Base-by-base conservation (phyloP, 2,888 invertebrate genomes). In the Clanis bilineata region DNA sequence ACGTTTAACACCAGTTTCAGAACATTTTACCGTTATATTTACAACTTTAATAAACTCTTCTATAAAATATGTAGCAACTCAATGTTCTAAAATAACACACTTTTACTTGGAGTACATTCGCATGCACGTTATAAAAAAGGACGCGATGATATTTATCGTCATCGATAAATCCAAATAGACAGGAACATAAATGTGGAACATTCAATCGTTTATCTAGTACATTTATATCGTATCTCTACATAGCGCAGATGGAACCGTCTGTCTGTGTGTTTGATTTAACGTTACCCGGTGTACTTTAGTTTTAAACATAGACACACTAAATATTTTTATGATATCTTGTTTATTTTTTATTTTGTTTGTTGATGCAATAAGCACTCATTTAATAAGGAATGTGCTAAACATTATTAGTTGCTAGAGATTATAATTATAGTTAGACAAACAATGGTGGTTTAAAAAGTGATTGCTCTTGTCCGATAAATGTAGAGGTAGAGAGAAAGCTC, bases 121-220 rank as follows among this genome's bases (percentile, higher is more conserved):
- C 32, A 51, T 21, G 18, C 18, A 28, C 32, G 51, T 51, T 51
- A 51, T 32, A 51, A 32, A 51, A 51, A 51, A 51, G 51, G 51
- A 51, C 51, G 51, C 32, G 51, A 32, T 28, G 32, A 51, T 51
- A 51, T 51, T 51, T 51, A 51, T 51, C 51, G 51, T 32, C 28
- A 15, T 51, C 51, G 28, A 51, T 51, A 51, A 51, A 51, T 51
- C 18, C 32, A 32, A 51, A 51, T 51, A 51, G 51, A 51, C 51
- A 32, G 51, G 32, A 51, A 51, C 32, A 51, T 28, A 51, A 51
- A 51, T 51, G 51, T 51, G 18, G 18, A 51, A 10, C 32, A 18
- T 32, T 51, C 51, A 18, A 18, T 51, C 15, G 51, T 51, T 32
- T 51, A 21, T 51, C 32, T 32, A 51, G 18, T 51, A 51, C 28